phyloP scores from a whole-genome alignment of 2,797 vertebrate genomes.

The Cephalopachus bancanus region DNA sequence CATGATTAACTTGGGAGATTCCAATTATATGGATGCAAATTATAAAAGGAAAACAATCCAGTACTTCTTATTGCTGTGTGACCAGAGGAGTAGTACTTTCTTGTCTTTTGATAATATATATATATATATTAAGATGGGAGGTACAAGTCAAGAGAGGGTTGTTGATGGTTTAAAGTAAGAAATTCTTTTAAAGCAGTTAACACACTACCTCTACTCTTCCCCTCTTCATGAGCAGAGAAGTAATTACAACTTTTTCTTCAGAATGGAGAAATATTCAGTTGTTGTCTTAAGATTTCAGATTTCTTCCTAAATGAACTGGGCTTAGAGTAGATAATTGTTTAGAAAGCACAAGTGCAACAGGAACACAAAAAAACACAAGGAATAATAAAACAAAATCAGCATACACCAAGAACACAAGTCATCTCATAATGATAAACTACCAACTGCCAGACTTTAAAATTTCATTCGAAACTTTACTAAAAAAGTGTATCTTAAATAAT shows the following conservation, averaged over 20 bases:
- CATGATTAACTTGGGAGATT: background rate
- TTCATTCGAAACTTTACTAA: slow-evolving; percentile 7
- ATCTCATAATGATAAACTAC: background rate
- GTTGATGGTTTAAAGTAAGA: background rate
- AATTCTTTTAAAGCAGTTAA: background rate
- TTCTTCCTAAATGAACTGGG: background rate
- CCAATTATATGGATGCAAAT: background rate
- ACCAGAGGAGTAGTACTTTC: background rate
- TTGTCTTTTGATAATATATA: background rate
- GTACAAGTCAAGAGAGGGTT: background rate
- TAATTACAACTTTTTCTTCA: background rate
- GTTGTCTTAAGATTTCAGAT: background rate
- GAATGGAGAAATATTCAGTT: background rate
- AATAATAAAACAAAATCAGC: background rate
- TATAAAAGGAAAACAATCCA: background rate
- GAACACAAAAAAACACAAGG: background rate
- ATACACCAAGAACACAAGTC: background rate
- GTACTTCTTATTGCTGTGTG: background rate
- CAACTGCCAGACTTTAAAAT: background rate
- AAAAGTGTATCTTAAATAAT: background rate
- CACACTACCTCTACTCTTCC: background rate
- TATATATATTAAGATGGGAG: background rate
- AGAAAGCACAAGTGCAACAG: background rate
- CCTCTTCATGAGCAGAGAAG: background rate
- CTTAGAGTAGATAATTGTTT: background rate